Evolutionary conservation across 2,113 vertebrate species (phyloP), one percentile per base, ranked within the genome.

Genomic region (Dicaeum eximium): DNA sequence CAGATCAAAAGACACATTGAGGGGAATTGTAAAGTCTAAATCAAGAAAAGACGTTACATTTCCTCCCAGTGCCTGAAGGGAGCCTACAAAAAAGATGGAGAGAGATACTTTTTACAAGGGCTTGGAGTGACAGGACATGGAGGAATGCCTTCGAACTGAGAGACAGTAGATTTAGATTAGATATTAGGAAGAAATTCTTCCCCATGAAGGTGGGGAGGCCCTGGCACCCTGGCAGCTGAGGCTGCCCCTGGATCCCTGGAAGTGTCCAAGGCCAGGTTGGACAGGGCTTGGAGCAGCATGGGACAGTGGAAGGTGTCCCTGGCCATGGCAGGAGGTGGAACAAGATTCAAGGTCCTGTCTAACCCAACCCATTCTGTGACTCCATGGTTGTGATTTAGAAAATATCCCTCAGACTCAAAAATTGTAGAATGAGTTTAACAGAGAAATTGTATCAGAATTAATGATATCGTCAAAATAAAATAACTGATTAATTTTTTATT

Each of bases 221-320:
- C 44, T 66, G 44, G 33, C 23, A 38, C 23, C 60, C 66, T 33
- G 28, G 60, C 2, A 74, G 44, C 53, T 88, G 44, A 8, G 69
- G 69, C 18, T 81, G 45, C 24, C 45, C n/a, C 28, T 60, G 44
- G 15, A 45, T 60, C 45, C n/a, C 28, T 67, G 28, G 53, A 0
- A n/a, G 16, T 67, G 70, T 3, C 24, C 70, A 30, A 40, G 70
- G 24, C 9, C 28, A 40, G n/a, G 30, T 1, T 60, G 60, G 67
- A 7, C 0, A 0, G 17, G 19, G 7, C 18, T 65, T 10, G 66
- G 78, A 89, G n/a, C 20, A 38, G 0, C n/a, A 35, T 50, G 58
- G 42, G 42, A 15, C 0, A 8, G 17, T 64, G 58, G 74, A 2
- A 57, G 12, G 15, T 44, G 50, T 64, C 35, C 23, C 45, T 80